Conservation (phyloP, 2,797 vertebrate genomes). For the Microchirus variegatus region DNA sequence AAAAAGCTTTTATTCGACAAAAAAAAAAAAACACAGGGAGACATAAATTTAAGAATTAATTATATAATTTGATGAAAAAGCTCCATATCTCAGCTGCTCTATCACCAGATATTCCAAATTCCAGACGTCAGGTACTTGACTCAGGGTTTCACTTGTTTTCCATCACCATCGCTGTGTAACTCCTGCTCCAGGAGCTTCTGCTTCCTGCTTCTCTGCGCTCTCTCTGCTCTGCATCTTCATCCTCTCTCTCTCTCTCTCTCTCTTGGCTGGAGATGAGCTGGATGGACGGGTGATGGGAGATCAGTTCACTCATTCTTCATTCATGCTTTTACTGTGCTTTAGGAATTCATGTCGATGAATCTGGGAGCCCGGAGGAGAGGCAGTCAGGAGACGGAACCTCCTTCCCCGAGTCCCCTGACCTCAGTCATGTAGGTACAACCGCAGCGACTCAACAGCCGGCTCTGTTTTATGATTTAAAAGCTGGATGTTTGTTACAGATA, state of each 20-base stretch:
- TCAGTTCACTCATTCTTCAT: constrained; percentile 63
- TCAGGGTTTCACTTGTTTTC: constrained; percentile 25
- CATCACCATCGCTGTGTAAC: constrained; percentile 32
- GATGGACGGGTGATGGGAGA: constrained; percentile 45
- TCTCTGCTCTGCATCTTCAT: constrained; percentile 49
- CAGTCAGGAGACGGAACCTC: constrained; percentile 97
- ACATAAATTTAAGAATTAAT: too few relatives aligned
- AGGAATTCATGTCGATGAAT: constrained; percentile 87
- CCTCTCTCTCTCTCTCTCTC: constrained; percentile 41
- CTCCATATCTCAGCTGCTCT: constrained; percentile 31
- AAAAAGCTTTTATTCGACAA: too few relatives aligned
- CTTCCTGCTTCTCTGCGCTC: constrained; percentile 28
- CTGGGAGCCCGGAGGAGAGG: constrained; percentile 91
- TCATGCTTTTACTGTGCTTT: constrained; percentile 78
- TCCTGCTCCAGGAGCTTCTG: constrained; percentile 19
- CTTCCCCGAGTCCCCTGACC: constrained; percentile 95
- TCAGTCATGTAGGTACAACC: constrained; percentile 85
- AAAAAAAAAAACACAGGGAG: too few relatives aligned
- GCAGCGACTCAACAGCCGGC: constrained; percentile 45
- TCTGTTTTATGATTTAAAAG: constrained; percentile 45
- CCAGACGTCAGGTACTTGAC: constrained; percentile 17
- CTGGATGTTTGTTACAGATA: too few relatives aligned
- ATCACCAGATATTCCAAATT: constrained; percentile 12
- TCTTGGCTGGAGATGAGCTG: constrained; percentile 43
- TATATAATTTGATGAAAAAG: neutral